Conservation (phyloP, 2,888 invertebrate species). For the Eretmocerus hayati region DNA sequence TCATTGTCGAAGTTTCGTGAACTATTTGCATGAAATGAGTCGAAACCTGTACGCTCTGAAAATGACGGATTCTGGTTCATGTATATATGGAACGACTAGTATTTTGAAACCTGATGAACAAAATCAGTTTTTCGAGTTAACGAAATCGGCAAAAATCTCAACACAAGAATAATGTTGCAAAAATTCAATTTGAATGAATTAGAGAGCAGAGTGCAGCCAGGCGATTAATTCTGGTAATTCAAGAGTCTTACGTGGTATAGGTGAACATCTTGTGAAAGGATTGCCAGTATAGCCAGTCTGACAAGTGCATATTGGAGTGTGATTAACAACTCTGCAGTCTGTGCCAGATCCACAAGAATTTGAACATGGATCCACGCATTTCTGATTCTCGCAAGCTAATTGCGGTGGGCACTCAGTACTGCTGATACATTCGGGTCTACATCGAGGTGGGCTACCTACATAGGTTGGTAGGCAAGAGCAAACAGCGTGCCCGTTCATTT, state of each 20-base stretch:
- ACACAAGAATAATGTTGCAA: too few relatives aligned
- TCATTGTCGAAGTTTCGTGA: too few relatives aligned
- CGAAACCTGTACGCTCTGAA: too few relatives aligned
- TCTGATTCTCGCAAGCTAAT: conserved; percentile 59
- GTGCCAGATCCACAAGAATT: conserved; percentile 55
- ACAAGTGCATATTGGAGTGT: conserved; percentile 50
- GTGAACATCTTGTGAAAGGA: conserved; percentile 47
- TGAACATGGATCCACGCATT: conserved; percentile 61
- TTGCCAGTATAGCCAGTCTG: conserved; percentile 48
- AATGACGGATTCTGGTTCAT: too few relatives aligned
- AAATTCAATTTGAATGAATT: too few relatives aligned
- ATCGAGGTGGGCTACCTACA: conserved; percentile 57
- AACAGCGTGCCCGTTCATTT: conserved; percentile 54
- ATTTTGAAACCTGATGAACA: too few relatives aligned
- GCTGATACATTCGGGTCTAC: conserved; percentile 61
- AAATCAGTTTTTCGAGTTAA: too few relatives aligned
- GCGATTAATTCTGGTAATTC: too few relatives aligned
- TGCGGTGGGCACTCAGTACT: conserved; percentile 58
- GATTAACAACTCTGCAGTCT: conserved; percentile 50
- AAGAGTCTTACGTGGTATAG: conserved; percentile 29
- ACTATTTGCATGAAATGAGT: too few relatives aligned
- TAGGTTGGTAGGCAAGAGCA: conserved; percentile 59
- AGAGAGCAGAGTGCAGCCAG: too few relatives aligned
- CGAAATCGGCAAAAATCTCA: too few relatives aligned
- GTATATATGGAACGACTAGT: too few relatives aligned